Percentiles rank a stretch among this genome's conserved stretches.
phyloP scores from a whole-genome alignment of 2,888 invertebrate genomes.

The Platynereis dumerilii region DNA sequence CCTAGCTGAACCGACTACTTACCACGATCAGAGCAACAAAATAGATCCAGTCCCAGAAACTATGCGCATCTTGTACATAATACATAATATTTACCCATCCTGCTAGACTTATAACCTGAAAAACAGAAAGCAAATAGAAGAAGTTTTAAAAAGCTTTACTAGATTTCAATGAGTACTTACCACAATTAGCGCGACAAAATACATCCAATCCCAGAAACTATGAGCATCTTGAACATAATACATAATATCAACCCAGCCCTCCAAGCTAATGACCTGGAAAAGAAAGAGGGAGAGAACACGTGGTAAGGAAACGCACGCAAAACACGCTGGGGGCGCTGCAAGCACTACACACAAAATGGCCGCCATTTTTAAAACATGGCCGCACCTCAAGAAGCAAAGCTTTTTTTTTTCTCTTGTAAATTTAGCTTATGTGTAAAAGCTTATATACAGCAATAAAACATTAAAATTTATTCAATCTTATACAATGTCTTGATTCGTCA shows the following conservation, averaged over 20 bases:
- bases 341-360: no score
- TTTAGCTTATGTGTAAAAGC: no score
- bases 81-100: constrained; percentile 99
- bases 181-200: constrained; percentile 98
- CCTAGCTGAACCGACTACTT: constrained; percentile 64
- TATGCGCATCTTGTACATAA: constrained; percentile 99
- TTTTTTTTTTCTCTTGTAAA: no score
- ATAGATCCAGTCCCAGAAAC: constrained; percentile 99
- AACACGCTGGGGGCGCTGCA: no score
- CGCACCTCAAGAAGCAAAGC: no score
- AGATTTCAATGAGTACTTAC: constrained; percentile 70
- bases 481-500: no score
- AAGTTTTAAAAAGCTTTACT: constrained; percentile 13
- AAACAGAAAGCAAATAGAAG: constrained; percentile 34
- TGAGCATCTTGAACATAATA: constrained; percentile 99
- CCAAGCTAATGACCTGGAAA: constrained; percentile 94
- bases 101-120: constrained; percentile 96
- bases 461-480: no score
- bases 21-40: constrained; percentile 99
- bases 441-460: no score
- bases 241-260: constrained; percentile 99
- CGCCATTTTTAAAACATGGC: no score
- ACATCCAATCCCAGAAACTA: constrained; percentile 99
- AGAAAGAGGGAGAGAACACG: constrained; percentile 11
- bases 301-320: no score